phyloP scores from a whole-genome alignment of 2,888 invertebrate genomes.

The Podabrus alpinus region DNA sequence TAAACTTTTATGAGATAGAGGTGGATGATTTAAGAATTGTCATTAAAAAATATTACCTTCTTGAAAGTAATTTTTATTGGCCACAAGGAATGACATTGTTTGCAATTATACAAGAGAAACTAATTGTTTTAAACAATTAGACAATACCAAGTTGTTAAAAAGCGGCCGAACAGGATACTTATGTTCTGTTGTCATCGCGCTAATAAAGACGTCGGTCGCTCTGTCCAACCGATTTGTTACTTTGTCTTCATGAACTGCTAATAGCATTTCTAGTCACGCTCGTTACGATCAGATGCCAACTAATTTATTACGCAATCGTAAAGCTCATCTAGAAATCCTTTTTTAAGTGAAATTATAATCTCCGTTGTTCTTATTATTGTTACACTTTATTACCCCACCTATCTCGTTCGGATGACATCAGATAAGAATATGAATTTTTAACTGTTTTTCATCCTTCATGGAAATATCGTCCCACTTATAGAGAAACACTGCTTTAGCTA shows the following conservation, averaged over 20 bases:
- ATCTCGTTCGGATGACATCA: not conserved
- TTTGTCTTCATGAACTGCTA: constrained; percentile 30
- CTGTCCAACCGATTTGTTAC: constrained; percentile 29
- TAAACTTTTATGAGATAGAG: not conserved
- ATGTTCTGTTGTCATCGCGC: constrained; percentile 25
- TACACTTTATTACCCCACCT: not conserved
- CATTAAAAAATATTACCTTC: not conserved
- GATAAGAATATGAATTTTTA: not conserved
- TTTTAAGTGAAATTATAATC: not conserved
- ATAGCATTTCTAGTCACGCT: constrained; percentile 35
- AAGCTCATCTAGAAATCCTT: not conserved
- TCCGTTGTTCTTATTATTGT: not conserved
- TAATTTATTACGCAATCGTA: constrained; percentile 26
- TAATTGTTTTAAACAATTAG: not conserved
- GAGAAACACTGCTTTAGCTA: not conserved
- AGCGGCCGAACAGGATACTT: constrained; percentile 18
- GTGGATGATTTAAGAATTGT: not conserved
- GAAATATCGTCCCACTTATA: not conserved
- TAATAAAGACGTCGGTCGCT: constrained; percentile 33
- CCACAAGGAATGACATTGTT: not conserved
- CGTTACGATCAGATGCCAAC: constrained; percentile 17
- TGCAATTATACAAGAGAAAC: not conserved
- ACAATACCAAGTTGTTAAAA: constrained; percentile 12
- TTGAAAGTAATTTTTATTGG: not conserved
- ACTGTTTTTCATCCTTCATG: not conserved